Evolutionary conservation across 2,797 vertebrate genomes (phyloP).

Genomic region (Anableps anableps): DNA sequence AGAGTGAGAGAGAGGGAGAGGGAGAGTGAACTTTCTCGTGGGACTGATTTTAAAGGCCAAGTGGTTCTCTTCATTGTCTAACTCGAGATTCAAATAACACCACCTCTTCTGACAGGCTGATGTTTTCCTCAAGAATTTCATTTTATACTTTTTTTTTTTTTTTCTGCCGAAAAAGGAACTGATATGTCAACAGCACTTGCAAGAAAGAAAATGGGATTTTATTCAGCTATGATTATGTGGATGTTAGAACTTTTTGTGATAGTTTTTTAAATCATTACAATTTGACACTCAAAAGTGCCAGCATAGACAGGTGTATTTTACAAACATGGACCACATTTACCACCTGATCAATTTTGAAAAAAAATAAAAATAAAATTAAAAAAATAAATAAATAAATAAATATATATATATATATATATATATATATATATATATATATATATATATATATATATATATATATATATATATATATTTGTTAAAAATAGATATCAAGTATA

Average conservation of each 20-base stretch:
- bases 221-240: not conserved
- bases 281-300: not conserved
- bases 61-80: constrained; percentile 45
- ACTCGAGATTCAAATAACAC: constrained; percentile 47
- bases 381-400: no score
- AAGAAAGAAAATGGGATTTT: not conserved
- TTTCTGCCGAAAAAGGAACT: not conserved
- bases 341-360: not conserved
- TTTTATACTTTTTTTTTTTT: not conserved
- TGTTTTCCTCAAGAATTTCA: not conserved
- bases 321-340: not conserved
- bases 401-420: no score
- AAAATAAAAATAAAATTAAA: no score
- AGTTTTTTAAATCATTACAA: not conserved
- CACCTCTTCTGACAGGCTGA: constrained; percentile 18
- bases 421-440: no score
- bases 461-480: not conserved
- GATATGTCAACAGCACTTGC: not conserved
- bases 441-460: no score
- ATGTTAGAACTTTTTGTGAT: not conserved
- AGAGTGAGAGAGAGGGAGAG: constrained; percentile 12
- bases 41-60: constrained; percentile 71
- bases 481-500: not conserved
- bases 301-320: not conserved
- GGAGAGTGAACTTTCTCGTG: constrained; percentile 49